Base-by-base conservation (phyloP, 53 echinoderm and acorn worm species). In the Paracentrotus lividus region DNA sequence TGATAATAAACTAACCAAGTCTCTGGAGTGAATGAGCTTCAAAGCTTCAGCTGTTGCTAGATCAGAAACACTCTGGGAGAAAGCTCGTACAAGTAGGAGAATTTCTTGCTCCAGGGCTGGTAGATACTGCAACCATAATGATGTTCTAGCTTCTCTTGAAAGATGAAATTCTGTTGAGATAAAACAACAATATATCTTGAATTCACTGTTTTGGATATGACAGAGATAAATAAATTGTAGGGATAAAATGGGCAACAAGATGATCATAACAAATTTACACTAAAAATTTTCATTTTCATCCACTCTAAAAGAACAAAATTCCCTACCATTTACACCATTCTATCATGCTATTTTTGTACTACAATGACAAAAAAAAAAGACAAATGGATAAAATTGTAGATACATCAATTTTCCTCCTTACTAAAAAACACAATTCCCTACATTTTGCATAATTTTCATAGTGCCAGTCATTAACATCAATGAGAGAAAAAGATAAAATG, bases 21-120 rank as follows among this genome's bases (percentile, higher is more conserved):
- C 21, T 77, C 97, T 95, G 32, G 94, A 95, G 55, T 40, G 43
- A 24, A 96, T 95, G 3, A 95, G 43, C 7, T 85, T 43, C 38
- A 93, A 12, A 15, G 86, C 85, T 51, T 68, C 21, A 33, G 12
- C 13, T 59, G 60, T 57, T 38, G 89, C 66, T 32, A 81, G 43
- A 8, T 86, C 49, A 55, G 85, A 90, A 8, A 36, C 31, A 49
- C 51, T 34, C 15, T 55, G 36, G 34, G 85, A 31, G 9, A 93
- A 69, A 26, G 93, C 94, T 84, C 54, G 81, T 0, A 94, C 20
- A 14, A 96, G 94, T 4, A 84, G 49, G 15, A 94, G 42, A 31
- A 95, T 88, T 86, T 96, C 97, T 58, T 93, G 89, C 85, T 96
- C 94, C 67, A 96, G 77, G 0, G 97, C 97, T 7, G 97, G 95